Evolutionary conservation across 2,888 invertebrate genomes (phyloP).

Genomic region (Cancer borealis): DNA sequence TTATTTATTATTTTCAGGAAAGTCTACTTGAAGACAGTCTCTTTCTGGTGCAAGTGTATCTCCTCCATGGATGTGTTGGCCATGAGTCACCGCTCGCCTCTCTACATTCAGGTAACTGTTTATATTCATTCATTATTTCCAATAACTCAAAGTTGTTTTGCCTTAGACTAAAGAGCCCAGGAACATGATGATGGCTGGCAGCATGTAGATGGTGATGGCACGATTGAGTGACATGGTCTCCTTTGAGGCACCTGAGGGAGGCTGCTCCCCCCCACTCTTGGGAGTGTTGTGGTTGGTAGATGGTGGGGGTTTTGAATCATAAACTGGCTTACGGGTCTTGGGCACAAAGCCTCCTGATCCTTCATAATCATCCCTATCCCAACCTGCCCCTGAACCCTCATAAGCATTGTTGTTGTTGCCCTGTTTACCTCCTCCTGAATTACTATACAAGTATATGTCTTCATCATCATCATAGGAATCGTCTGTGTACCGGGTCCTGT

Average conservation of each 20-base stretch:
- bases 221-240: constrained; percentile 77
- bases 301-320: constrained; percentile 45
- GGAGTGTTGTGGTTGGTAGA: constrained; percentile 53
- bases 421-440: neutral
- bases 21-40: neutral
- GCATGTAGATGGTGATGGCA: constrained; percentile 77
- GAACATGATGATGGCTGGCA: constrained; percentile 77
- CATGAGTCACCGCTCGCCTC: neutral
- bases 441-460: constrained; percentile 30
- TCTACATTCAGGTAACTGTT: neutral
- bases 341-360: constrained; percentile 45
- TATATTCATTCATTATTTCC: neutral
- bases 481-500: constrained; percentile 5
- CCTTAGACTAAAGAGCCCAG: constrained; percentile 76
- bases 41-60: neutral
- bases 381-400: constrained; percentile 61
- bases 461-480: constrained; percentile 42
- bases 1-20: neutral
- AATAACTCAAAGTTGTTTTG: neutral
- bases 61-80: neutral
- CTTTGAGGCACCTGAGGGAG: constrained; percentile 73
- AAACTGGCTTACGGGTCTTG: neutral
- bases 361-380: constrained; percentile 53
- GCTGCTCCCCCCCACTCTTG: constrained; percentile 57
- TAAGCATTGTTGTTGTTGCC: constrained; percentile 34